Evolutionary conservation across 2,797 vertebrate species (phyloP), one percentile per base, ranked within the genome.

Genomic region (Emydoidea blandingii): DNA sequence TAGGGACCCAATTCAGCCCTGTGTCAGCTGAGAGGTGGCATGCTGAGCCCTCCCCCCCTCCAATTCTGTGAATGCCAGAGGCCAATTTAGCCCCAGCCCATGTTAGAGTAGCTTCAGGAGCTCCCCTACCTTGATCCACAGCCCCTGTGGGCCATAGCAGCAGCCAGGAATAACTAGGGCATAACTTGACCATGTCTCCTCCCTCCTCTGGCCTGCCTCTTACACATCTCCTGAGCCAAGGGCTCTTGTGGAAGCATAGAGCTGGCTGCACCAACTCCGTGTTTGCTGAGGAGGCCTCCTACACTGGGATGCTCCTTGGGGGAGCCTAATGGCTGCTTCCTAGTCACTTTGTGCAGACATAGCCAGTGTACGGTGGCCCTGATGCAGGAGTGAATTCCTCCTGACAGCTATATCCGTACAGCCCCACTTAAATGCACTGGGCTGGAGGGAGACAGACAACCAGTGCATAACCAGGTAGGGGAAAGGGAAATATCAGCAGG

Each of bases 81-180:
- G 72, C 37, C 72, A 76, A 76, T 27, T 76, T 76, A 44, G 37
- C 41, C 6, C 37, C 41, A 27, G 25, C 25, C 12, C 59, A 68
- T 85, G 65, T 76, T 72, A 65, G 90, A 95, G 62, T 23, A 85
- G 84, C 11, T 86, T 80, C 74, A 87, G 89, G 87, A 86, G 53
- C 50, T 90, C 27, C 41, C 50, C 72, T 86, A 54, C 83, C 47
- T 76, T 83, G 81, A 94, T 34, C 19, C 15, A 18, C 27, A 79
- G 3, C 19, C 41, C 83, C 81, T 44, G 18, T 4, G 29, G 87
- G 57, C 49, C n/a, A 52, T 65, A 89, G 50, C 79, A 78, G 54
- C 34, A 94, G 91, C 5, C 31, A 74, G 18, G 29, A 89, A 41
- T 23, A 31, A 92, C 23, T 57, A 84, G 57, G 53, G 79, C 44